Evolutionary conservation across 2,888 invertebrate genomes (phyloP).

Genomic region (Cepaea hortensis): DNA sequence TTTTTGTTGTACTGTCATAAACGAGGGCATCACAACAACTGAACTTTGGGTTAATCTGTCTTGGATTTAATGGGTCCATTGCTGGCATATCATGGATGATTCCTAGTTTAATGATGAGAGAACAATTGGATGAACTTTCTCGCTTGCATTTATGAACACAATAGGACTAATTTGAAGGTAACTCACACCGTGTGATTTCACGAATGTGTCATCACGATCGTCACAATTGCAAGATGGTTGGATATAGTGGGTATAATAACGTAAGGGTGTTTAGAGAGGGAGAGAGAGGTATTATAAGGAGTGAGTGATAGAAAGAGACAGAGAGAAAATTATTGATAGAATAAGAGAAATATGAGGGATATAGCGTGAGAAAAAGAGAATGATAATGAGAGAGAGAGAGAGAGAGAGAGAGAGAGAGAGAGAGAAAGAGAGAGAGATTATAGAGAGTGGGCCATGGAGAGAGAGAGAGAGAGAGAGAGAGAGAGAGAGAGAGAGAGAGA

Average conservation of each 20-base stretch:
- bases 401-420: not conserved
- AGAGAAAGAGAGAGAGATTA: not conserved
- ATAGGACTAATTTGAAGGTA: not conserved
- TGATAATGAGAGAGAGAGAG: no score
- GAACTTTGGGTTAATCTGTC: not conserved
- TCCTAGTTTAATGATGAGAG: not conserved
- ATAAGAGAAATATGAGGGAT: not conserved
- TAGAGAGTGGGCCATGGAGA: no score
- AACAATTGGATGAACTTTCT: not conserved
- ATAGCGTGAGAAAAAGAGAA: not conserved
- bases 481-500: no score
- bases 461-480: not conserved
- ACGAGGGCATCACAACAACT: constrained; percentile 23
- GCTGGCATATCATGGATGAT: constrained; percentile 1
- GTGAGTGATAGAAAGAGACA: no score
- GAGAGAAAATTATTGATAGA: not conserved
- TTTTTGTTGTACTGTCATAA: not conserved
- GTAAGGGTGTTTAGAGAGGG: no score
- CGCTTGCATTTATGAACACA: not conserved
- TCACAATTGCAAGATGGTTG: no score
- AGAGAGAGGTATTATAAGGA: no score
- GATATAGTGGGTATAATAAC: no score
- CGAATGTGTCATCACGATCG: no score
- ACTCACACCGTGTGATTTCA: no score
- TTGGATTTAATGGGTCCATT: not conserved